Evolutionary conservation across 2,797 vertebrate species (phyloP), one percentile per base, ranked within the genome.

Genomic region (Pelochelys cantorii): DNA sequence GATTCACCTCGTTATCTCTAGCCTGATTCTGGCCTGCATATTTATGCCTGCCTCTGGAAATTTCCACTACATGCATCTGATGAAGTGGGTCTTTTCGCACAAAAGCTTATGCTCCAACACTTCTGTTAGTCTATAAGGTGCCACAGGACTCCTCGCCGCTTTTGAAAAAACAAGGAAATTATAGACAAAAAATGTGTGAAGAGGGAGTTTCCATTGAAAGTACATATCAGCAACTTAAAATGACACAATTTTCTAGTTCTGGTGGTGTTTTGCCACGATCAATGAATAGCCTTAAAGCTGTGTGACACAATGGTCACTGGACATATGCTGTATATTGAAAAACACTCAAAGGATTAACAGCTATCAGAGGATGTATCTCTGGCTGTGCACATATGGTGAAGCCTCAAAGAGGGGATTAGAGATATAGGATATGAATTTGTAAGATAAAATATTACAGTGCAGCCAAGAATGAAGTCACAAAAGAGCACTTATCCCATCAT

Each of bases 331-430:
- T 62, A 84, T 71, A 89, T 87, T 55, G 84, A 92, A 85, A 95
- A 96, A 94, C 92, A 92, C 94, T 95, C 90, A 91, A 77, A 93
- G 94, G 94, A 96, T 97, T 96, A 96, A 68, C 89, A 93, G 86
- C 93, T 90, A 71, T 94, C 82, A 1, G 86, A 31, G 91, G 86
- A 93, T 95, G 1, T 55, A 88, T 89, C 95, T 93, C 89, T 93
- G 82, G 90, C 83, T 89, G 20, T 52, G 86, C 90, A 86, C 81
- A 83, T 62, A 91, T 18, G 62, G 83, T 84, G 92, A 86, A 88
- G 86, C 92, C 59, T 29, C 90, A 90, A 59, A 92, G 91, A 84
- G 81, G 56, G 84, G 85, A 95, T 91, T 95, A 96, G 71, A 92
- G 83, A 93, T 56, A 56, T 0, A 78, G 92, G 81, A 86, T 80